phyloP scores from a whole-genome alignment of 2,113 vertebrate genomes.

The Cyanoderma ruficeps region DNA sequence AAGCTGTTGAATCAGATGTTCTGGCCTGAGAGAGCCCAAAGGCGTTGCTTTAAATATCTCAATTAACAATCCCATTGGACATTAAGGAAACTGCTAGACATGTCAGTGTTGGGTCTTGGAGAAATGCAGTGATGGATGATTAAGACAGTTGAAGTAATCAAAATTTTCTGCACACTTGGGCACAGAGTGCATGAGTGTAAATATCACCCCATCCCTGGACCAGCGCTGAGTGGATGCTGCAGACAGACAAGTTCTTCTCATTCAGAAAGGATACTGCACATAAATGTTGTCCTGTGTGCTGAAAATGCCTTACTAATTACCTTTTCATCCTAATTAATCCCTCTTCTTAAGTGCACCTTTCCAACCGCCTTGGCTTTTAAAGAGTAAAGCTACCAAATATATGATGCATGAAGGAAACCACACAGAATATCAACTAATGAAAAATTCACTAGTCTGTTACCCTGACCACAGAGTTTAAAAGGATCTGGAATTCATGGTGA shows the following conservation, averaged over 20 bases:
- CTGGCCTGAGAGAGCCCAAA: slow-evolving; percentile 38
- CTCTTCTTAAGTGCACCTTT: not conserved
- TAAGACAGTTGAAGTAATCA: not conserved
- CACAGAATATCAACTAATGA: slow-evolving; percentile 2
- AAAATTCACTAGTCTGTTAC: slow-evolving; percentile 15
- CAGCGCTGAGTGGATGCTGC: not conserved
- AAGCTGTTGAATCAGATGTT: slow-evolving; percentile 48
- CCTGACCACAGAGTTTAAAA: not conserved
- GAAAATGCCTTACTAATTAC: not conserved
- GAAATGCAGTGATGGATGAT: not conserved
- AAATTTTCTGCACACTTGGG: not conserved
- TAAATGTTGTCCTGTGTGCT: not conserved
- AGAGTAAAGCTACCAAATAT: not conserved
- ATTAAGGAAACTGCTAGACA: slow-evolving; percentile 12
- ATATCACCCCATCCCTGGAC: not conserved
- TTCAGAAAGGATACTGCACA: not conserved
- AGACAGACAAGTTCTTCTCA: not conserved
- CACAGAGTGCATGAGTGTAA: not conserved
- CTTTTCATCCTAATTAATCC: not conserved
- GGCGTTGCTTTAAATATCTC: slow-evolving; percentile 60
- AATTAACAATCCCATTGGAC: slow-evolving; percentile 45
- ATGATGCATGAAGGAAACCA: not conserved
- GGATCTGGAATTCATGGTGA: not conserved
- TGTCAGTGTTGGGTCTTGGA: slow-evolving; percentile 12
- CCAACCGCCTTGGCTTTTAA: not conserved